Evolutionary conservation across 2,113 vertebrate species (phyloP).

Genomic region (Pica pica): DNA sequence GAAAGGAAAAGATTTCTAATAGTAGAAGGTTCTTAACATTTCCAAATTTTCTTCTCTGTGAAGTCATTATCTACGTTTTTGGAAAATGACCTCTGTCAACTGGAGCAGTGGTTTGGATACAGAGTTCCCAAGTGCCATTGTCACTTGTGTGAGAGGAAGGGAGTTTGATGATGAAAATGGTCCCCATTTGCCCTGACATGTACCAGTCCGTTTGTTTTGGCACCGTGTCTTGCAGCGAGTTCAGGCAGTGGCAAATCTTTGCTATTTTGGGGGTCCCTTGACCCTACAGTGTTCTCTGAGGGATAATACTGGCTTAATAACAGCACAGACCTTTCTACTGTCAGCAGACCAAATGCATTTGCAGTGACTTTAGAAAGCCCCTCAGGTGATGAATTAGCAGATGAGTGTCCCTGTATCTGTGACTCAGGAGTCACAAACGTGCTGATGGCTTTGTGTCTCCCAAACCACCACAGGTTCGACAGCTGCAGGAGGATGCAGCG

Average conservation of each 20-base stretch:
- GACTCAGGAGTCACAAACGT: neutral
- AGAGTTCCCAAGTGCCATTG: neutral
- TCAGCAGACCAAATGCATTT: neutral
- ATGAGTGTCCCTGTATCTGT: neutral
- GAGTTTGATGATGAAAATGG: neutral
- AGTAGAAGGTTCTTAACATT: neutral
- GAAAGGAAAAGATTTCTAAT: neutral
- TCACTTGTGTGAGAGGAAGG: neutral
- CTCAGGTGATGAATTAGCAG: neutral
- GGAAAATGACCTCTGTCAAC: neutral
- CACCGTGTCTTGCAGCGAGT: accelerated
- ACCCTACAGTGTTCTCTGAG: neutral
- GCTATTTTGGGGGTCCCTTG: neutral
- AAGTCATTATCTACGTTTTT: neutral
- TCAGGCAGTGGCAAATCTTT: neutral
- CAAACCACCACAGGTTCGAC: constrained; percentile 80
- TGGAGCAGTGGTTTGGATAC: neutral
- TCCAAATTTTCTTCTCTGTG: neutral
- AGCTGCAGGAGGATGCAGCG: constrained; percentile 93
- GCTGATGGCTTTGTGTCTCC: neutral
- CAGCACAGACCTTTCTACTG: neutral
- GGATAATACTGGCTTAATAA: neutral
- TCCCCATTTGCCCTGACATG: neutral
- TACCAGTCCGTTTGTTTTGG: neutral
- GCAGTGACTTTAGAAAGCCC: neutral